These are phyloP conservation scores for Catamblyrhynchus diadema DNA, from an alignment of 2,797 vertebrate genomes.

Conservation along the genomic window DNA sequence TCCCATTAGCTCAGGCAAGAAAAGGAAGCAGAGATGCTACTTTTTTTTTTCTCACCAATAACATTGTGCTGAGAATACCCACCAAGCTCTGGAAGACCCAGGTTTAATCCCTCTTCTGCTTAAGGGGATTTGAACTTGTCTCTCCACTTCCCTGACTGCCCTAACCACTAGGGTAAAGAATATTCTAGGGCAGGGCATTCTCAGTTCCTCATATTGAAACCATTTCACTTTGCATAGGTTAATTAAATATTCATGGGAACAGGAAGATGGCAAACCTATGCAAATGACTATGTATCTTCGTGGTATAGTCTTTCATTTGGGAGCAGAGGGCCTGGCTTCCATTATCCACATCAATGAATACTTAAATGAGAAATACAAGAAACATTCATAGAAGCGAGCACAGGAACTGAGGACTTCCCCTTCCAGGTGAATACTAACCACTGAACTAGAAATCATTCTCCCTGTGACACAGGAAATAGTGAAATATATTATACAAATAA, in stretches of 20 bases:
- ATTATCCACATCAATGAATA: slow-evolving; percentile 67
- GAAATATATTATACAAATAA: slow-evolving; percentile 49
- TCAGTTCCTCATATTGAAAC: slow-evolving; percentile 61
- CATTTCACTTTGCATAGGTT: slow-evolving; percentile 59
- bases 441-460: slow-evolving; percentile 38
- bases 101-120: slow-evolving; percentile 31
- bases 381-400: slow-evolving; percentile 24
- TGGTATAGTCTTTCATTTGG: slow-evolving; percentile 57
- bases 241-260: slow-evolving; percentile 64
- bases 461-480: slow-evolving; percentile 19
- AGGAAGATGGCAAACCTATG: slow-evolving; percentile 61
- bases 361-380: slow-evolving; percentile 51
- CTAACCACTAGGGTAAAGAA: slow-evolving; percentile 47
- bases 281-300: slow-evolving; percentile 29
- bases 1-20: background rate
- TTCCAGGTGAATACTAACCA: slow-evolving; percentile 54
- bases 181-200: slow-evolving; percentile 56
- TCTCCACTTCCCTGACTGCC: slow-evolving; percentile 54
- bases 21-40: slow-evolving; percentile 19
- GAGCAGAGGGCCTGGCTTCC: slow-evolving; percentile 44
- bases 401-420: slow-evolving; percentile 57
- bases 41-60: slow-evolving; percentile 48
- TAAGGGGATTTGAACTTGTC: slow-evolving; percentile 58
- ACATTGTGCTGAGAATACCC: background rate
- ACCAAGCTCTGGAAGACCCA: background rate